Base-by-base conservation (phyloP, 2,888 invertebrate genomes). In the Gastracanthus pulcherrimus region DNA sequence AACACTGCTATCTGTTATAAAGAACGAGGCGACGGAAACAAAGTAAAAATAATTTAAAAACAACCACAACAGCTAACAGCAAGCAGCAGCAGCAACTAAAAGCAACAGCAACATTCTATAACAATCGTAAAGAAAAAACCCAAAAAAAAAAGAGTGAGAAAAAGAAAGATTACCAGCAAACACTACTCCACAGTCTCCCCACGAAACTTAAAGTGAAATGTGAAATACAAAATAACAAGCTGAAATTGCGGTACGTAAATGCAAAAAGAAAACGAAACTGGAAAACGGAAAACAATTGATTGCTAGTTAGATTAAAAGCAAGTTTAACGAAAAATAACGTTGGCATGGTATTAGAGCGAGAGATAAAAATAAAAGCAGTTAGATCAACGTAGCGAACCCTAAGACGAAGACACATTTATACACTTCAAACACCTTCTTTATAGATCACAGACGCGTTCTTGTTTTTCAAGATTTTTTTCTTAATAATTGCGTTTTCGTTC, bases 171-270 rank as follows among this genome's bases (percentile, higher is more conserved):
- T 84, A 86, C 84, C 86, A 87, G 84, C 85, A 86, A 89, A 87
- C 87, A 87, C 86, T 86, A 88, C 88, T 87, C 88, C 88, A 88
- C 88, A 88, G 89, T 88, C 89, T 88, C 87, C 86, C 87, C 86
- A 86, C 85, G 84, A 85, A 87, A 84, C 79, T 80, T 78, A 83
- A 80, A 45, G 55, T 77, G 70, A 76, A 60, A 70, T 58, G 70
- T 45, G 36, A 75, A 76, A 76, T 58, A 66, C 38, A 55, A 80
- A 75, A 66, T 82, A 84, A 82, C 79, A 82, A 86, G 85, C 84
- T 81, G 82, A 85, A 85, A 84, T 84, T 84, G 84, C 83, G 82
- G 82, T 85, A 84, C 78, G 85, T 83, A 26, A 84, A 85, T 80
- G 83, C 77, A 83, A 83, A 29, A 76, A 74, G 60, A 64, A 72